Base-by-base conservation (phyloP, 2,113 vertebrate genomes). In the Craseonycteris thonglongyai region DNA sequence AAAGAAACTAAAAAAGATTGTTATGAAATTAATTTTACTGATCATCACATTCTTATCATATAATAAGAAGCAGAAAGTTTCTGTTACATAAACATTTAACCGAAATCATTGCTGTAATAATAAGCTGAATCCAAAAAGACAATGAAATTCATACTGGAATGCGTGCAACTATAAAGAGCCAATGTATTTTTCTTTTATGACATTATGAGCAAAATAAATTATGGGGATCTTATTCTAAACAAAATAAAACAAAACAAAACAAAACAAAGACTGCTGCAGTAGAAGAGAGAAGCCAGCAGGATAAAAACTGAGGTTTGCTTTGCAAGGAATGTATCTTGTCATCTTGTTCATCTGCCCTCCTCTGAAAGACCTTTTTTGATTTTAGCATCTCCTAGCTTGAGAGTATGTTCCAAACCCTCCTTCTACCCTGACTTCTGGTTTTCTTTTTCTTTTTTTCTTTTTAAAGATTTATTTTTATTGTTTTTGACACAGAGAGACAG, bases 21-120 rank as follows among this genome's bases (percentile, higher is more conserved):
- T 76, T 84, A 81, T 80, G 91, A 90, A 96, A 95, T 94, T 96
- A 95, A 96, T 96, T 95, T 96, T 89, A 91, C 92, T 86, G 54
- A 96, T 96, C 92, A 80, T 95, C 71, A 92, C 66, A 83, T 95
- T 94, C 79, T 94, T 91, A 96, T 93, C 93, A 76, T 72, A 93
- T 81, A 90, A 81, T 86, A 90, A 91, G 49, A 92, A 96, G 66
- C 80, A 87, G 81, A 95, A 95, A 84, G 54, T 86, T 93, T 88
- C 74, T 85, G 61, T 97, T 96, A 96, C 54, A 78, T 97, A 96
- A 96, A 94, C 66, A 78, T 94, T 84, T 90, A 96, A 74, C 94
- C 58, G 56, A 93, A 95, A 94, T 88, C 42, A 83, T 76, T 93
- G 66, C 69, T 76, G 6, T 79, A 86, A 85, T 91, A 90, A 97